phyloP scores from a whole-genome alignment of 2,113 vertebrate species.

The Megaptera novaeangliae region DNA sequence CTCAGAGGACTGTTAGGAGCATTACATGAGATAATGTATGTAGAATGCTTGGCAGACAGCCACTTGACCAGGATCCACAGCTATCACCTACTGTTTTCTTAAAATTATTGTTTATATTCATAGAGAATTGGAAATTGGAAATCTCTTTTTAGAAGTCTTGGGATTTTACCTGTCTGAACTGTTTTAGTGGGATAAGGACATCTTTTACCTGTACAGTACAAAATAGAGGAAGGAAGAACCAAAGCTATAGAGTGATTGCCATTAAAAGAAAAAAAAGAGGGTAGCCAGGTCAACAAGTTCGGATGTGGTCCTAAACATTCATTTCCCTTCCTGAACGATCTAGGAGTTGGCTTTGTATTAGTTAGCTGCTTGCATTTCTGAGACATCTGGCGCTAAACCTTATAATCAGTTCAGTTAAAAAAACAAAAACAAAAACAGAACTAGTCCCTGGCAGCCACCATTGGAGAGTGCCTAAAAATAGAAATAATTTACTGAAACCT shows the following conservation, averaged over 20 bases:
- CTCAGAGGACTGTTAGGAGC: neutral
- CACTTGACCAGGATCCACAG: neutral
- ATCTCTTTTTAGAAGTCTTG: neutral
- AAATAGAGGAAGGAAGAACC: neutral
- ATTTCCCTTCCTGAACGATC: neutral
- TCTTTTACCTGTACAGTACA: neutral
- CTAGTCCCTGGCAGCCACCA: neutral
- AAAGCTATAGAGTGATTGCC: neutral
- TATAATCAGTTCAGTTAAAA: neutral
- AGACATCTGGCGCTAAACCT: conserved; percentile 7
- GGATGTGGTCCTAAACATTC: neutral
- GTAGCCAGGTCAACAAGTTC: neutral
- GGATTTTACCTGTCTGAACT: neutral
- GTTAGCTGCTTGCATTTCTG: neutral
- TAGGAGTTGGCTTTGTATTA: neutral
- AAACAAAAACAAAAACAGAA: neutral
- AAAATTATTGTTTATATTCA: neutral
- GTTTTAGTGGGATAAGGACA: neutral
- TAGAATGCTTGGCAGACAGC: neutral
- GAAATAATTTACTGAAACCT: conserved; percentile 33
- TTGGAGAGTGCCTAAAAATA: conserved; percentile 26
- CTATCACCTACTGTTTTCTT: neutral
- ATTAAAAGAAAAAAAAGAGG: neutral
- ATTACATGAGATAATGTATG: neutral
- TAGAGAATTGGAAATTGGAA: neutral